Percentiles rank a stretch among this genome's conserved stretches.
Conservation (phyloP, 2,797 vertebrate genomes). For the Tragelaphus eurycerus region DNA sequence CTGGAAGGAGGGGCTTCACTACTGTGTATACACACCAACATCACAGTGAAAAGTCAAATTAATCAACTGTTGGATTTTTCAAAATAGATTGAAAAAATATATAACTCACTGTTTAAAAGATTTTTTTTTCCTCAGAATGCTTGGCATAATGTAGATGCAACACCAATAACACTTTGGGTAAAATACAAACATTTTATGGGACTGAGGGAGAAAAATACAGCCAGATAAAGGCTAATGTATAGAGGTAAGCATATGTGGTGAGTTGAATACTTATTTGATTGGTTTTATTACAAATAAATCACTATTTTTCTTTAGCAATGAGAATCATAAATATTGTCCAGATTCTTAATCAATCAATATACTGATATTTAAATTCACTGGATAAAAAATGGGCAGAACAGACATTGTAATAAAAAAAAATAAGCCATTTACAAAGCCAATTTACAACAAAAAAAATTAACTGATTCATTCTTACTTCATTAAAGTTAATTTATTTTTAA, state of each 20-base stretch:
- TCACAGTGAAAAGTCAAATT: background rate
- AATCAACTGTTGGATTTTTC: background rate
- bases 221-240: background rate
- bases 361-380: background rate
- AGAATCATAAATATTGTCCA: background rate
- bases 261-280: background rate
- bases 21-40: background rate
- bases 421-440: background rate
- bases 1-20: background rate
- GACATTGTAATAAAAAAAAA: background rate
- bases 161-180: background rate
- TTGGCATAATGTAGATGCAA: background rate
- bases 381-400: background rate
- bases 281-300: slow-evolving; percentile 34
- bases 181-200: slow-evolving; percentile 16
- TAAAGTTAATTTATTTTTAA: slow-evolving; percentile 19
- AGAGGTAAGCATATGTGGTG: background rate
- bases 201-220: background rate
- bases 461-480: background rate
- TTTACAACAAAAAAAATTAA: background rate
- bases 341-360: background rate
- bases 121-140: background rate
- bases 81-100: background rate
- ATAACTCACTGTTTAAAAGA: background rate
- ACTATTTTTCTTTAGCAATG: background rate